Percentiles rank a stretch among this genome's conserved stretches.
phyloP scores from a whole-genome alignment of 2,113 vertebrate species.

The Ophiodon elongatus region DNA sequence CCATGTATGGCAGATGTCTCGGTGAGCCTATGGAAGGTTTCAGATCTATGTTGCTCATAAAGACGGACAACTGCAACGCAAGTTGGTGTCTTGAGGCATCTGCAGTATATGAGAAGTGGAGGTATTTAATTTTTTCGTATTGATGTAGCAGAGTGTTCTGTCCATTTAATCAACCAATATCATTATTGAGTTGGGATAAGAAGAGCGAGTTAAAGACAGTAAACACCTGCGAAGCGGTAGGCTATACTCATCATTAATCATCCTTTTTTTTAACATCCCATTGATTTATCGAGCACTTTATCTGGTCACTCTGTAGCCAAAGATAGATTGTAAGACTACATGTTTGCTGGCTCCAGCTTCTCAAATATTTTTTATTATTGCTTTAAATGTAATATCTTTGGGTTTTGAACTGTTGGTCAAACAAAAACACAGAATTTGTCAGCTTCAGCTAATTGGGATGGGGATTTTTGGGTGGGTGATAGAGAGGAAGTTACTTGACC shows the following conservation, averaged over 20 bases:
- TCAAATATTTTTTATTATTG: not conserved
- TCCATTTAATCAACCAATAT: not conserved
- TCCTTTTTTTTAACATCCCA: not conserved
- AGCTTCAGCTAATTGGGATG: too few species aligned
- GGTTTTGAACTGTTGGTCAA: not conserved
- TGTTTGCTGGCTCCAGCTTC: not conserved
- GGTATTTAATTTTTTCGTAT: slow-evolving; percentile 32
- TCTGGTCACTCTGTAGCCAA: not conserved
- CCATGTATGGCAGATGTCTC: slow-evolving; percentile 80
- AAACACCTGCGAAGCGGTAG: not conserved
- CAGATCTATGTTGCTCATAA: slow-evolving; percentile 54
- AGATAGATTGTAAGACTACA: not conserved
- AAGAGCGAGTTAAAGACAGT: not conserved
- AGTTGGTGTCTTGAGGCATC: slow-evolving; percentile 43
- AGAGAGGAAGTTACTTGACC: not conserved
- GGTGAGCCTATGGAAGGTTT: slow-evolving; percentile 67
- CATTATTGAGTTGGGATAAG: not conserved
- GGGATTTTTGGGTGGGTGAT: not conserved
- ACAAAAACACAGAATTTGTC: not conserved
- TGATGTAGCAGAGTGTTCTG: not conserved
- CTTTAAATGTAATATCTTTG: not conserved
- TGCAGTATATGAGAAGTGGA: slow-evolving; percentile 28
- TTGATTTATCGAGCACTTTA: slow-evolving; percentile 6
- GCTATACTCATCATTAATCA: not conserved
- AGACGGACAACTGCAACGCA: slow-evolving; percentile 30